phyloP scores from a whole-genome alignment of 1,140 invertebrate species.

The Drosophila lowei region DNA sequence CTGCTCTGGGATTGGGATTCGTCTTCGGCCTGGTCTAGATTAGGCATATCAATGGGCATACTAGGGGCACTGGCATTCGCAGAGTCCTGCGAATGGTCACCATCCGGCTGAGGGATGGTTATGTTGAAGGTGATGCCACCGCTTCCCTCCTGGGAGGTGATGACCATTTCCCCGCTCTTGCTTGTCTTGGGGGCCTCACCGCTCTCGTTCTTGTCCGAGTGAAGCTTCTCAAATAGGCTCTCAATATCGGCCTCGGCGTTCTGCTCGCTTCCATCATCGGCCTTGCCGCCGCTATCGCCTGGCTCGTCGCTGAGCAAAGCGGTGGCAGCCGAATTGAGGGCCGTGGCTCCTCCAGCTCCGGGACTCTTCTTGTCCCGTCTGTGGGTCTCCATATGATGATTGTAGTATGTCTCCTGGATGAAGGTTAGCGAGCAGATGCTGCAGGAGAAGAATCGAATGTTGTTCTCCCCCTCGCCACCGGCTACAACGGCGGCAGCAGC shows the following conservation, averaged over 20 bases:
- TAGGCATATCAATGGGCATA: constrained; percentile 81
- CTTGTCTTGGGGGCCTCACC: constrained; percentile 42
- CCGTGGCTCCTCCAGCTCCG: constrained; percentile 39
- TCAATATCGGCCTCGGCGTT: constrained; percentile 80
- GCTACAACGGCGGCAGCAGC: constrained; percentile 50
- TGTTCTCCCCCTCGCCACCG: constrained; percentile 60
- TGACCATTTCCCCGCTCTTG: constrained; percentile 71
- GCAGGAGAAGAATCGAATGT: constrained; percentile 82
- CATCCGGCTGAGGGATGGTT: constrained; percentile 78
- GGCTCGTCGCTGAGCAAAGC: constrained; percentile 72
- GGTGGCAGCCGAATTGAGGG: constrained; percentile 65
- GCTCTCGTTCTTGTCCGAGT: constrained; percentile 79
- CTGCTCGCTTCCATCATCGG: constrained; percentile 51
- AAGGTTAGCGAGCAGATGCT: constrained; percentile 82
- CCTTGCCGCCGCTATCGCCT: constrained; percentile 30
- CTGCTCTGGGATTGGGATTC: constrained; percentile 67
- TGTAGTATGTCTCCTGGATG: constrained; percentile 82
- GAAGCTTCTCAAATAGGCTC: constrained; percentile 82
- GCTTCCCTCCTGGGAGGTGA: constrained; percentile 79
- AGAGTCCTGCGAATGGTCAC: constrained; percentile 59
- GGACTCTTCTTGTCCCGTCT: constrained; percentile 69
- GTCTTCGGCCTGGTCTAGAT: constrained; percentile 78
- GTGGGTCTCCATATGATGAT: constrained; percentile 83
- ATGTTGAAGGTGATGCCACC: constrained; percentile 83
- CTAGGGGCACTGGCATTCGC: constrained; percentile 68